phyloP scores from a whole-genome alignment of 2,888 invertebrate genomes.

The Griposia aprilina region DNA sequence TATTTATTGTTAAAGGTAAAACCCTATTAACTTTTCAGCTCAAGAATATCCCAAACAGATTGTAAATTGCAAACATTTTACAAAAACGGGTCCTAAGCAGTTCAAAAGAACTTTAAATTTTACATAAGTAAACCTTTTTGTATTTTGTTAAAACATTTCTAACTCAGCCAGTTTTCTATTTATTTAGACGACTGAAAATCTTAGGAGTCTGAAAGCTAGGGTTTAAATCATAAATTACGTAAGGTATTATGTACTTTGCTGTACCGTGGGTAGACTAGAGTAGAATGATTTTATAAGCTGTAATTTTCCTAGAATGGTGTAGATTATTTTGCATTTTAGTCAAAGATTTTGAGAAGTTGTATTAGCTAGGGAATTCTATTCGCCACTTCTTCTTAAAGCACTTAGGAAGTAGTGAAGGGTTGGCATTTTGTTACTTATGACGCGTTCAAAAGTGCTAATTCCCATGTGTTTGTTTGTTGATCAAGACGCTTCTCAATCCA shows the following conservation, averaged over 20 bases:
- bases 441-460: background rate
- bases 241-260: conserved; percentile 1
- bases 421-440: background rate
- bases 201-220: background rate
- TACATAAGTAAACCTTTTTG: background rate
- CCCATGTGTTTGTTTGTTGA: no score
- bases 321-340: background rate
- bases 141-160: background rate
- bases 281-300: background rate
- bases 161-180: background rate
- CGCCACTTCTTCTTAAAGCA: background rate
- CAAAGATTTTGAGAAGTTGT: background rate
- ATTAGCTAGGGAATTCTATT: background rate
- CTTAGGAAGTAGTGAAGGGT: background rate
- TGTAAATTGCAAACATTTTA: conserved; percentile 6
- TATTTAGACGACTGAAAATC: background rate
- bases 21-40: conserved; percentile 4
- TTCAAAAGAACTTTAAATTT: background rate
- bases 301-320: background rate
- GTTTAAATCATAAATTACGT: background rate
- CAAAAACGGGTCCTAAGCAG: background rate
- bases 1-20: background rate
- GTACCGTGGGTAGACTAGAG: background rate
- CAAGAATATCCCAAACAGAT: background rate
- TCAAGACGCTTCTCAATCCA: background rate